phyloP scores from a whole-genome alignment of 2,113 vertebrate genomes.

The Paracanthobrama guichenoti region DNA sequence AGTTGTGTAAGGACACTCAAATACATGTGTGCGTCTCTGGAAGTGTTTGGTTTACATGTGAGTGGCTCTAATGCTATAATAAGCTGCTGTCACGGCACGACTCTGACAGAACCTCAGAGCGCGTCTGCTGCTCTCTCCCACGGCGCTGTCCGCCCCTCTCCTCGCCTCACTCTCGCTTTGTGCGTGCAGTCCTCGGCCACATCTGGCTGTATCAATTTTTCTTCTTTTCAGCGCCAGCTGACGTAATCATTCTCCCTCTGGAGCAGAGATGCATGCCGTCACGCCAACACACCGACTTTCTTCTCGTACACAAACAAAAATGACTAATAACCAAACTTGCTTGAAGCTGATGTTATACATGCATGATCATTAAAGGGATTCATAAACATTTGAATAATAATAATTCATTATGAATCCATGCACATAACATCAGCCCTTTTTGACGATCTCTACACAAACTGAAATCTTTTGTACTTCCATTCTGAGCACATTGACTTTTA shows the following conservation, averaged over 20 bases:
- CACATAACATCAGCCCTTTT: neutral
- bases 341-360: neutral
- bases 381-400: neutral
- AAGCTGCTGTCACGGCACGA: slow-evolving; percentile 25
- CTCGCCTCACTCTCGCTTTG: neutral
- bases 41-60: slow-evolving; percentile 52
- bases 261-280: slow-evolving; percentile 72
- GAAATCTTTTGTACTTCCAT: neutral
- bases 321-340: neutral
- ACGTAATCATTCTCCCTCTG: slow-evolving; percentile 69
- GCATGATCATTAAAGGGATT: too few relatives aligned
- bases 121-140: slow-evolving; percentile 6
- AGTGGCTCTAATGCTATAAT: neutral
- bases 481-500: neutral
- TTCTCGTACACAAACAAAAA: neutral
- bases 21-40: slow-evolving; percentile 24
- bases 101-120: slow-evolving; percentile 10
- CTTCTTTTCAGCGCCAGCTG: slow-evolving; percentile 72
- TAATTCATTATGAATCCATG: neutral
- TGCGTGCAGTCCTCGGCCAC: slow-evolving; percentile 68
- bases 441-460: neutral
- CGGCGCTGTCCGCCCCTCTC: neutral
- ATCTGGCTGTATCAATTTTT: slow-evolving; percentile 70
- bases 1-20: slow-evolving; percentile 31
- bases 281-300: slow-evolving; percentile 60